A percentile compares a stretch with the other conserved stretches of the same genome.
Conservation (phyloP, 1,140 invertebrate species). For the Drosophila oshimai region DNA sequence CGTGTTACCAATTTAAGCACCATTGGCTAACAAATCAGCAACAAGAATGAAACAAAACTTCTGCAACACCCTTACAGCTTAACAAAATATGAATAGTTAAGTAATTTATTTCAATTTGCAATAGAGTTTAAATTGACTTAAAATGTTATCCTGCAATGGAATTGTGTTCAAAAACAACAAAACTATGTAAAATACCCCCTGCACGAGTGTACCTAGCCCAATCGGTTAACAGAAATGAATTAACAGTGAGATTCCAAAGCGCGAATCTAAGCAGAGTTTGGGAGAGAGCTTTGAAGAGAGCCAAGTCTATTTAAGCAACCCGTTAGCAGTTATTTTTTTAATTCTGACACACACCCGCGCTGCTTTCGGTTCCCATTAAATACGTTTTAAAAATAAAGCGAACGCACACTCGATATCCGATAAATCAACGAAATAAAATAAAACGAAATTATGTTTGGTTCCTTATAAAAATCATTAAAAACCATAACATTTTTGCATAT, state of each 20-base stretch:
- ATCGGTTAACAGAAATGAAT: background rate
- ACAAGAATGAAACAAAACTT: too few species aligned
- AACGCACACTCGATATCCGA: background rate
- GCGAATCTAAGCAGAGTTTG: background rate
- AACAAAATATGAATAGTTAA: too few species aligned
- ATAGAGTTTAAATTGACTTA: too few species aligned
- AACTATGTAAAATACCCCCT: too few species aligned
- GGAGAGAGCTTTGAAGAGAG: conserved; percentile 3
- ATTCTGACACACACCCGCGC: conserved; percentile 14
- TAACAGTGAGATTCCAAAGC: background rate
- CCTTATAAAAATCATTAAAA: background rate
- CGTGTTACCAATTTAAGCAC: too few species aligned
- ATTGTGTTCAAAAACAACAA: too few species aligned
- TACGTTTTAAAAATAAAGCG: background rate
- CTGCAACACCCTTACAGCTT: too few species aligned
- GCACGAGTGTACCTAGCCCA: background rate
- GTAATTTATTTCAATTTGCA: too few species aligned
- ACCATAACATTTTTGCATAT: background rate
- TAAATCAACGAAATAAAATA: conserved; percentile 10
- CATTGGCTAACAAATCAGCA: too few species aligned
- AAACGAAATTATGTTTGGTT: background rate
- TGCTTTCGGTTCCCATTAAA: background rate
- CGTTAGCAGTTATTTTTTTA: background rate
- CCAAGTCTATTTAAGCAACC: conserved; percentile 19
- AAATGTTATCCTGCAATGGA: too few species aligned